Evolutionary conservation across 2,113 vertebrate genomes (phyloP).

Genomic region (Candoia aspera): DNA sequence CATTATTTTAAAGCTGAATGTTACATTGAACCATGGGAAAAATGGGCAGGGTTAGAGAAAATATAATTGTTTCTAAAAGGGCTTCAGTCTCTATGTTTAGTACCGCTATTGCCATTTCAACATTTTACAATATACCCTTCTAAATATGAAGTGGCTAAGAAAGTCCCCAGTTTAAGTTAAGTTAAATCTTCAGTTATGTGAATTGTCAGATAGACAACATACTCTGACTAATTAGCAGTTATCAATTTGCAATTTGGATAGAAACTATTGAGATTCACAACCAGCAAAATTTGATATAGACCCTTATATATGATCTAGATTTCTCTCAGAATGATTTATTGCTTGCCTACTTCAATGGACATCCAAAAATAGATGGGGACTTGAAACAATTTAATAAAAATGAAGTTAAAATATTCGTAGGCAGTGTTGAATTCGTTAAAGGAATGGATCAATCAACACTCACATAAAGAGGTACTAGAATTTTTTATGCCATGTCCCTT

Average conservation of each 20-base stretch:
- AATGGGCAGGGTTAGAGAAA: neutral
- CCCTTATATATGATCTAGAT: neutral
- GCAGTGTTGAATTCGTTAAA: neutral
- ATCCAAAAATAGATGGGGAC: neutral
- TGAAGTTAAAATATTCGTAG: neutral
- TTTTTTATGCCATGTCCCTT: neutral
- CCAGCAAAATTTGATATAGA: neutral
- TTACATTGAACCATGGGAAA: neutral
- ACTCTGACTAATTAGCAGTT: neutral
- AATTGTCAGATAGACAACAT: neutral
- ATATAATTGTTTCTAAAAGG: neutral
- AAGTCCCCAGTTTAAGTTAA: neutral
- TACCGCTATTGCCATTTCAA: neutral
- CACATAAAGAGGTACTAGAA: neutral
- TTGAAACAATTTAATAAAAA: neutral
- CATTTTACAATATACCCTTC: neutral
- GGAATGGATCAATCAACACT: neutral
- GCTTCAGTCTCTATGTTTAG: neutral
- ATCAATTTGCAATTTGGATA: neutral
- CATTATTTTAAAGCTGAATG: neutral
- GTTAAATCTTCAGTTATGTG: neutral
- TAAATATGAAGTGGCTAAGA: neutral
- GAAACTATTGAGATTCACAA: neutral
- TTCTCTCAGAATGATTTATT: neutral
- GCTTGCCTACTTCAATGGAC: neutral